Base-by-base conservation (phyloP, 2,113 vertebrate species). In the Cyphomyrus plagiostoma region DNA sequence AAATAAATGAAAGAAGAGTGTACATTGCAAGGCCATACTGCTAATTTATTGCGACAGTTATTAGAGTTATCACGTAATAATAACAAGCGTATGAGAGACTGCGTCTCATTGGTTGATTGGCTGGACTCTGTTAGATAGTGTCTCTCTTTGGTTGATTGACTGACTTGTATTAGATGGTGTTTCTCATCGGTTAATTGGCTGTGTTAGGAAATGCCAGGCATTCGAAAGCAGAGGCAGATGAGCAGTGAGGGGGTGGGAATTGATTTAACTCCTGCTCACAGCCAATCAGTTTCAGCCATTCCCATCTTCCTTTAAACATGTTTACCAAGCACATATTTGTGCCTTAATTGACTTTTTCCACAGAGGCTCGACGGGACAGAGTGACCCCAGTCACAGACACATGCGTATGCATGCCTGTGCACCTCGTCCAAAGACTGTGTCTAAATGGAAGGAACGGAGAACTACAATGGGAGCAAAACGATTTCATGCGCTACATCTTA, bases 221-320 rank as follows among this genome's bases (percentile, higher is more conserved):
- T 8, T 66, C n/a, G n/a, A n/a, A n/a, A n/a, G n/a, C n/a, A n/a
- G 62, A n/a, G 58, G n/a, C 23, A 66, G 58, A 66, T 66, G 58
- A 10, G n/a, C 8, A n/a, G 58, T 26, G 58, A 62, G 23, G 58
- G 23, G n/a, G 8, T 26, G 58, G 58, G 58, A 66, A 26, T 26
- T 66, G n/a, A 66, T 66, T 66, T 26, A n/a, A 3, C 9, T 66
- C 9, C n/a, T 30, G 62, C 62, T 66, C 10, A 10, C 62, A 26
- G 9, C 62, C 62, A 30, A 66, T 30, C n/a, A 48, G 53, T 46
- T 23, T 21, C 0, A 80, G 89, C 50, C 88, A 58, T 91, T 66
- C 90, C 89, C 39, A 3, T 91, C 89, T 91, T 49, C 88, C 62
- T 91, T 89, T 91, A 88, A 92, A 90, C 89, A 90, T 92, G 90